Conservation (phyloP, 2,113 vertebrate genomes). For the Fulica atra region DNA sequence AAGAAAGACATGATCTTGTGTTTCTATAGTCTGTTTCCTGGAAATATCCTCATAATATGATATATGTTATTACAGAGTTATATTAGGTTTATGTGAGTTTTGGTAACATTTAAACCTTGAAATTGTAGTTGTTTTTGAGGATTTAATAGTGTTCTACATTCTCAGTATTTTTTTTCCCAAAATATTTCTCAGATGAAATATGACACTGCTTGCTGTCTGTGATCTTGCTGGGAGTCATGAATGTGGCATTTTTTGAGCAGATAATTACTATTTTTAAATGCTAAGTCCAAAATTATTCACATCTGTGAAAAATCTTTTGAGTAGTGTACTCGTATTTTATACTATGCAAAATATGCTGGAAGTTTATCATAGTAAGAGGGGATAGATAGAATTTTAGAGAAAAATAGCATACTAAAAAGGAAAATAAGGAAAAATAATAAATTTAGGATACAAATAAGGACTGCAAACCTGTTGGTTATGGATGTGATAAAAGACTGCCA, state of each 20-base stretch:
- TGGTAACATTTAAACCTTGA: neutral
- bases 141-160: neutral
- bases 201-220: neutral
- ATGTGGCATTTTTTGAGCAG: neutral
- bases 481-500: neutral
- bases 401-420: neutral
- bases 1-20: neutral
- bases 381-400: neutral
- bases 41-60: neutral
- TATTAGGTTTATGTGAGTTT: neutral
- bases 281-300: neutral
- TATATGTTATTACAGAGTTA: neutral
- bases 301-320: neutral
- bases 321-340: neutral
- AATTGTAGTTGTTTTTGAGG: neutral
- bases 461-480: rapidly evolving
- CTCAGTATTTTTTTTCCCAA: neutral
- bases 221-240: neutral
- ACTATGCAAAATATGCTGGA: neutral
- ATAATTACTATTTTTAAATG: neutral
- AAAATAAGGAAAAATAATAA: neutral
- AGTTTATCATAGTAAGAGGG: neutral
- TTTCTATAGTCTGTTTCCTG: neutral
- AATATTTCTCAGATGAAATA: neutral
- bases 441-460: neutral